Evolutionary conservation across 2,888 invertebrate species (phyloP).

Genomic region (Drosophila mettleri): DNA sequence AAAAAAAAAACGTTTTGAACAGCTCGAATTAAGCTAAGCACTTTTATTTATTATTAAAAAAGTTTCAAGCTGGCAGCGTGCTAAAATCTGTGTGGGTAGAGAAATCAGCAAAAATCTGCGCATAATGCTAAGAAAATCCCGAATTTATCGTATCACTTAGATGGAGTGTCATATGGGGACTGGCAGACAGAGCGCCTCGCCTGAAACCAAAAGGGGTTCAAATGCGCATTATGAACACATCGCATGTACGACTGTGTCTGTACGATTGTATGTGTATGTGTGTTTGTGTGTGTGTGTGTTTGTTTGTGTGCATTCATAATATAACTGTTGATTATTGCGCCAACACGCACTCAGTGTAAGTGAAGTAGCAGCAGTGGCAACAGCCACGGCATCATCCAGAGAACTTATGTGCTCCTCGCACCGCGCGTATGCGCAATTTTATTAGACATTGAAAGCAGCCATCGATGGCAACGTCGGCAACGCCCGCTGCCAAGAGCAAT

Average conservation of each 20-base stretch:
- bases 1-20: constrained; percentile 52
- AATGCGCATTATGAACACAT: constrained; percentile 66
- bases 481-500: constrained; percentile 61
- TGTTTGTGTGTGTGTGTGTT: constrained; percentile 27
- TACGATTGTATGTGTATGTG: constrained; percentile 14
- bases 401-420: constrained; percentile 39
- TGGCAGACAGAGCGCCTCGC: constrained; percentile 13
- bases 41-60: constrained; percentile 82
- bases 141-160: constrained; percentile 77
- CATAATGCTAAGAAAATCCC: constrained; percentile 79
- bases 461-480: constrained; percentile 59
- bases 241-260: constrained; percentile 17
- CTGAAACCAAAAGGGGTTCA: constrained; percentile 64
- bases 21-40: constrained; percentile 79
- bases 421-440: constrained; percentile 77
- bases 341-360: constrained; percentile 76
- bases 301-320: constrained; percentile 73
- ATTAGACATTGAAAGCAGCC: constrained; percentile 78
- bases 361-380: constrained; percentile 44
- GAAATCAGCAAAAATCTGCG: constrained; percentile 68
- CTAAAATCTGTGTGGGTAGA: constrained; percentile 37
- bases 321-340: constrained; percentile 80
- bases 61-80: constrained; percentile 62
- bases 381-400: constrained; percentile 15
- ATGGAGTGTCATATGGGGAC: constrained; percentile 69